These are phyloP conservation scores for Heliconius hortense DNA, from an alignment of 2,888 invertebrate genomes.

Conservation along the genomic window DNA sequence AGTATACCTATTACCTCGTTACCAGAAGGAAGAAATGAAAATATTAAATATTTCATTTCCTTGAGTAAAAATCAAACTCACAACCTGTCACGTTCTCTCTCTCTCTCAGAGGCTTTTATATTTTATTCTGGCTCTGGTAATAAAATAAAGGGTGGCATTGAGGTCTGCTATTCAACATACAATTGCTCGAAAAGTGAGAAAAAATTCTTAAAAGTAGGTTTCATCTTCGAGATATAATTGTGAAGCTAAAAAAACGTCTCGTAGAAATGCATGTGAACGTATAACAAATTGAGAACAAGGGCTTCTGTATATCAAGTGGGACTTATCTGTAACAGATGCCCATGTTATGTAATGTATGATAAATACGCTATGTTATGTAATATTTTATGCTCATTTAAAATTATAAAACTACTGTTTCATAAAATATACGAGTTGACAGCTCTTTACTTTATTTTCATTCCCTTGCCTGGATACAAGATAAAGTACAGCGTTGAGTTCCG, in stretches of 20 bases:
- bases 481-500: too few species aligned
- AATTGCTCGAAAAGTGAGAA: too few species aligned
- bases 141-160: too few species aligned
- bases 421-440: background rate
- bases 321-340: slow-evolving; percentile 30
- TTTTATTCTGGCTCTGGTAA: too few species aligned
- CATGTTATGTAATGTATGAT: background rate
- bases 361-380: slow-evolving; percentile 1
- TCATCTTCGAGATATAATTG: background rate
- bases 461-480: too few species aligned
- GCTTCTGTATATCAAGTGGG: slow-evolving; percentile 34
- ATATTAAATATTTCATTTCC: too few species aligned
- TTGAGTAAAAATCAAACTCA: too few species aligned
- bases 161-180: too few species aligned
- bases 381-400: background rate
- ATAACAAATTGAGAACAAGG: slow-evolving; percentile 32
- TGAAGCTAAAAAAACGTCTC: background rate
- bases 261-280: slow-evolving; percentile 33
- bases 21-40: background rate
- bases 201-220: background rate
- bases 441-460: background rate
- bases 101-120: too few species aligned
- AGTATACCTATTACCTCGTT: background rate
- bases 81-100: too few species aligned
- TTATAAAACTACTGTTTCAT: background rate